A percentile compares a stretch with the other conserved stretches of the same genome.
phyloP scores from a whole-genome alignment of 53 echinoderm and acorn worm genomes.

The Apostichopus leukothele region DNA sequence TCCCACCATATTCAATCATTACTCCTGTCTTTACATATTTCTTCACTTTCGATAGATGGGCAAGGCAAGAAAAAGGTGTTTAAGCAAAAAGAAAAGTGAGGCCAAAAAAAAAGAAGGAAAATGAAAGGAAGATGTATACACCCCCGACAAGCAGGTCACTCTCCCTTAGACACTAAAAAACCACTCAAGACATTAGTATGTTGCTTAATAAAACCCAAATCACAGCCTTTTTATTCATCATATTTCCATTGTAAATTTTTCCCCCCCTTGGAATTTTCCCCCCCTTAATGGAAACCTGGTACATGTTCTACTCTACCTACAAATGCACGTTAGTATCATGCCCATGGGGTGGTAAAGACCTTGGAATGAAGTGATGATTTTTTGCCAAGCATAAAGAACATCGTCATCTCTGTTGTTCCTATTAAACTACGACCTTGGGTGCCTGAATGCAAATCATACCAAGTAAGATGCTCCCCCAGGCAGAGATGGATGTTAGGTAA shows the following conservation, averaged over 20 bases:
- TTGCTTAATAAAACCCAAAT: not conserved
- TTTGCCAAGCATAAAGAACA: constrained; percentile 1
- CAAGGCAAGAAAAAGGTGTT: no score
- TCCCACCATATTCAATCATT: not conserved
- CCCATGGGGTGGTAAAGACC: constrained; percentile 26
- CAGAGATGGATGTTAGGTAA: constrained; percentile 14
- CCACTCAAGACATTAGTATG: not conserved
- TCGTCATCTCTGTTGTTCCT: constrained; percentile 2
- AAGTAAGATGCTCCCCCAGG: constrained; percentile 20
- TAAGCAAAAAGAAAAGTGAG: no score
- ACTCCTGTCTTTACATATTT: not conserved
- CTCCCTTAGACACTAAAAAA: not conserved
- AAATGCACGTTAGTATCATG: constrained; percentile 13
- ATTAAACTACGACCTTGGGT: constrained; percentile 1
- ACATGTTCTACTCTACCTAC: not conserved
- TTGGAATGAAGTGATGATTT: constrained; percentile 15
- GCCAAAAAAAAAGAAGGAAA: no score
- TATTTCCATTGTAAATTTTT: not conserved
- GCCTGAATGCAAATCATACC: constrained; percentile 12
- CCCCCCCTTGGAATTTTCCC: not conserved
- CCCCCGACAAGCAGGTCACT: not conserved
- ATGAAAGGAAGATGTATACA: no score
- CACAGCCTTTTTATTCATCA: not conserved
- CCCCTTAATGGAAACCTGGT: not conserved
- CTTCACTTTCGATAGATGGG: no score